phyloP scores from a whole-genome alignment of 2,888 invertebrate genomes.

The Beris chalybata region DNA sequence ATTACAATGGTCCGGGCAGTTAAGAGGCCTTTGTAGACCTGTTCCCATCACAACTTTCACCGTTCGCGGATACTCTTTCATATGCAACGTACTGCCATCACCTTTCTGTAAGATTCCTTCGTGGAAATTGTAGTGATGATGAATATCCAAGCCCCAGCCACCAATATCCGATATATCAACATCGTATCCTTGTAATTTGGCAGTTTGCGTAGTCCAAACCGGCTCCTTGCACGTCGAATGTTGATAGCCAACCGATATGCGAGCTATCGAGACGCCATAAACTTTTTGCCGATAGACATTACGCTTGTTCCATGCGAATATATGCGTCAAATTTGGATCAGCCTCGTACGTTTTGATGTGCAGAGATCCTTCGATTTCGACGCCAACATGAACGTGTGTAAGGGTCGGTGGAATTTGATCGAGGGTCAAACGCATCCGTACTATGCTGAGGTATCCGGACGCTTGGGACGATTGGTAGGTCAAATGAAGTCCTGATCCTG shows the following conservation, averaged over 20 bases:
- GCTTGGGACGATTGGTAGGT: constrained; percentile 96
- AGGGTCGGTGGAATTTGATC: constrained; percentile 77
- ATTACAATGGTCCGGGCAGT: constrained; percentile 85
- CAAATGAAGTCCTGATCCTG: constrained; percentile 89
- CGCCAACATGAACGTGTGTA: constrained; percentile 86
- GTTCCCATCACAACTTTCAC: constrained; percentile 93
- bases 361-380: constrained; percentile 90
- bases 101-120: constrained; percentile 98
- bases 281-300: constrained; percentile 98
- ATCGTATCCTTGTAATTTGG: constrained; percentile 92
- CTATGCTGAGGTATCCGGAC: constrained; percentile 90
- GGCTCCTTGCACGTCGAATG: constrained; percentile 83
- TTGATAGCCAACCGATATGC: constrained; percentile 92
- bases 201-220: constrained; percentile 95
- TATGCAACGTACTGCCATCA: constrained; percentile 91
- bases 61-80: constrained; percentile 89
- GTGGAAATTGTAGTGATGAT: constrained; percentile 98
- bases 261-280: constrained; percentile 84
- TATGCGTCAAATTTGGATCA: constrained; percentile 91
- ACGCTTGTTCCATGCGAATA: constrained; percentile 96
- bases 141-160: constrained; percentile 96
- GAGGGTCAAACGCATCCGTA: constrained; percentile 86
- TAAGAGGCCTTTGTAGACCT: constrained; percentile 80
- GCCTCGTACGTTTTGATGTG: constrained; percentile 94
- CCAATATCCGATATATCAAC: constrained; percentile 96